Evolutionary conservation across 2,797 vertebrate species (phyloP), one percentile per base, ranked within the genome.

Genomic region (Pelochelys cantorii): DNA sequence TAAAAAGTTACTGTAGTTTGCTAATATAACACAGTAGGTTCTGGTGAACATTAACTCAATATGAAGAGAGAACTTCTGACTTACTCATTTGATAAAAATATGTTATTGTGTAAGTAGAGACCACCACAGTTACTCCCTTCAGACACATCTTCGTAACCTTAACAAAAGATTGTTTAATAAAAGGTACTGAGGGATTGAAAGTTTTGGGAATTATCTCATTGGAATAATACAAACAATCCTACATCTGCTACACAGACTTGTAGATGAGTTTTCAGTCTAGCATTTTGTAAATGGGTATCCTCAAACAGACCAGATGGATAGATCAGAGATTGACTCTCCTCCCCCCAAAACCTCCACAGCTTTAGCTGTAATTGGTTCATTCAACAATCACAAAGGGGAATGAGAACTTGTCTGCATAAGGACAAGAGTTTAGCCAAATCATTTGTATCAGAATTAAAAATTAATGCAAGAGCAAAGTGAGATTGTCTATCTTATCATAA

Each of bases 331-430:
- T 85, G 62, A 48, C 42, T 48, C 42, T 8, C 42, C 42, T 48
- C 7, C 42, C 42, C 42, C 42, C 42, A 48, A 48, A 48, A 48
- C 42, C 42, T 48, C 42, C 42, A 48, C 42, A 48, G 42, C 42
- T 48, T 48, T 48, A 48, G 20, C 80, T 81, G 78, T 88, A 80
- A 53, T 86, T 93, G 53, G 15, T 79, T 91, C 62, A 48, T 31
- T 81, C n/a, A 56, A 91, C 85, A 93, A 34, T 87, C 65, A 81
- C 80, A 85, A 55, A 71, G 84, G 95, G 95, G 77, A 97, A 94
- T 92, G 86, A 96, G 95, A 81, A 81, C 80, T 90, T 95, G 90
- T 95, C 82, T 95, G 27, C 65, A 77, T 54, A 86, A 90, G 59
- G 88, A 27, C 56, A 91, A 91, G 94, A 60, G 25, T 78, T 87